Base-by-base conservation (phyloP, 2,888 invertebrate species). In the Phengaris arion region DNA sequence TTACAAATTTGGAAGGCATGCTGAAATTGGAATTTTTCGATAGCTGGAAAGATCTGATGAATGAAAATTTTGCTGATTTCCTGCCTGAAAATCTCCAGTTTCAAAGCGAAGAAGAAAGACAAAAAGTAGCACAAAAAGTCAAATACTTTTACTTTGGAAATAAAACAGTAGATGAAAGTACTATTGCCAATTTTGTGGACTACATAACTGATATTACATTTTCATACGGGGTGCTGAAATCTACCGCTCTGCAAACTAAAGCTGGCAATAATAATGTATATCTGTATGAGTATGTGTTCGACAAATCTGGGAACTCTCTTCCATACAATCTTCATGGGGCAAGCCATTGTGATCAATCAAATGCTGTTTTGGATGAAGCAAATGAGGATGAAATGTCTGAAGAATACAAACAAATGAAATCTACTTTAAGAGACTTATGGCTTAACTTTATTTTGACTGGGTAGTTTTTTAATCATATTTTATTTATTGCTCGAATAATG, bases 131-230 rank as follows among this genome's bases (percentile, higher is more conserved):
- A 0, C 64, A 80, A n/a, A 46, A 69, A 51, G 75, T 87, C 0
- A 89, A 86, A 72, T 59, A 77, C 15, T 84, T 81, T 74, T 85
- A 83, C 72, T 85, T 85, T 77, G 87, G 85, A 5, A 77, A 83
- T 1, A 77, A 85, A 46, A 76, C 81, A 0, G 77, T 89, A 0
- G 79, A 73, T 2, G 79, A 82, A 54, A 72, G 13, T 3, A 72
- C 72, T 22, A 8, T 52, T 54, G n/a, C 12, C 10, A 54, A 72
- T 52, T 72, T 72, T 68, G 79, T 87, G 0, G 81, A 88, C 76
- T 89, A 80, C 68, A 85, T 84, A 73, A 78, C 85, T 2, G 92
- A 95, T 93, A 69, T 82, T 0, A 45, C 82, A 0, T 85, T 87
- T 74, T 76, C 78, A 0, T 83, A 83, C 76, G 77, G 85, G 0